These are phyloP conservation scores for Calephelis nemesis DNA, from an alignment of 1,140 invertebrate genomes.

Conservation along the genomic window DNA sequence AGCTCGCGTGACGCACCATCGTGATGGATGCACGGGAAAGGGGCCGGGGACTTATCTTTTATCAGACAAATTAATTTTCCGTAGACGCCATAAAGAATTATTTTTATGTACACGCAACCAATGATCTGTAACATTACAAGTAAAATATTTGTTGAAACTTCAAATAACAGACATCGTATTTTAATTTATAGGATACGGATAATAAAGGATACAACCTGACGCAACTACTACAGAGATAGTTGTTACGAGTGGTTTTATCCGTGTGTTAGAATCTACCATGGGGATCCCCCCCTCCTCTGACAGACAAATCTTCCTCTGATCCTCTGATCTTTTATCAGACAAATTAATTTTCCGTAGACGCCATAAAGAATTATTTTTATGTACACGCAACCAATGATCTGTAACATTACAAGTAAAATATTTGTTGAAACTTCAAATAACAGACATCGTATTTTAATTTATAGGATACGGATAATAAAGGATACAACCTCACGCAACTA, in stretches of 20 bases:
- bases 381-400: neutral
- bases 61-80: conserved; percentile 18
- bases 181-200: too few species aligned
- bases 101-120: conserved; percentile 7
- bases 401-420: neutral
- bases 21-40: conserved; percentile 12
- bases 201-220: too few species aligned
- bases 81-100: conserved; percentile 1
- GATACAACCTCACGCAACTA: too few species aligned
- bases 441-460: too few species aligned
- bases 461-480: too few species aligned
- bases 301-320: too few species aligned
- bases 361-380: conserved; percentile 9
- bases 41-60: conserved; percentile 1
- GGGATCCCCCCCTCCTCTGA: too few species aligned
- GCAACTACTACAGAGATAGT: too few species aligned
- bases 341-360: conserved; percentile 12
- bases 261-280: too few species aligned
- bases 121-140: neutral
- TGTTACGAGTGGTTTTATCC: too few species aligned
- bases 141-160: neutral
- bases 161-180: neutral
- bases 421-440: neutral
- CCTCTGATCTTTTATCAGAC: conserved; percentile 15
- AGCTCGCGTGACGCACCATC: neutral